Conservation (phyloP, 2,888 invertebrate species). For the Platypus cylindrus region DNA sequence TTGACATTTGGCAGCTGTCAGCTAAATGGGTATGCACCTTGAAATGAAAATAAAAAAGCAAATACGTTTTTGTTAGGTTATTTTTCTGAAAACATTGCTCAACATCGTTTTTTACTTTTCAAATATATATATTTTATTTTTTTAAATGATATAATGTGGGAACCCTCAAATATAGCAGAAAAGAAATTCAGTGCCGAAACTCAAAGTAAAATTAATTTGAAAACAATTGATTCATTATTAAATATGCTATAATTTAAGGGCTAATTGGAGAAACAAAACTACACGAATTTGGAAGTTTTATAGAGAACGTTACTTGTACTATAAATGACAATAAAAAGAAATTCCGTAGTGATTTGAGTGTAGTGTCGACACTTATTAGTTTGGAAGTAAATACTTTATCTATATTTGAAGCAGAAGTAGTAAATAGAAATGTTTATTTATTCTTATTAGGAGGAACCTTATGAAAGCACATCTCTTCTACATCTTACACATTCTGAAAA, state of each 20-base stretch:
- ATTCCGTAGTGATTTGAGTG: slow-evolving; percentile 22
- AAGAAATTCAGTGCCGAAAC: slow-evolving; percentile 34
- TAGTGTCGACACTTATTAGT: slow-evolving; percentile 19
- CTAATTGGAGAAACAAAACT: slow-evolving; percentile 42
- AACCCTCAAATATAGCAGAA: slow-evolving; percentile 28
- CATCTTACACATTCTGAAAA: slow-evolving; percentile 73
- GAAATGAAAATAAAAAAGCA: too few species aligned
- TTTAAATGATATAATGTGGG: slow-evolving; percentile 26
- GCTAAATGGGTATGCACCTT: too few species aligned
- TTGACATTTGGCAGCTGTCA: too few species aligned
- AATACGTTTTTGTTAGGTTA: too few species aligned
- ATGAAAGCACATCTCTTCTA: slow-evolving; percentile 51
- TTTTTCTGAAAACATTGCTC: too few species aligned
- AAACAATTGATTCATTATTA: slow-evolving; percentile 2
- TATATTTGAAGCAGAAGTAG: too few species aligned
- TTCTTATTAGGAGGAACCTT: slow-evolving; percentile 24
- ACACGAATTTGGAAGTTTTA: slow-evolving; percentile 40
- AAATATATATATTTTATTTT: too few species aligned
- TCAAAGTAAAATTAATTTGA: slow-evolving; percentile 26
- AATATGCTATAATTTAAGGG: slow-evolving; percentile 23
- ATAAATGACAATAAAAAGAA: slow-evolving; percentile 28
- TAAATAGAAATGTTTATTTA: too few species aligned
- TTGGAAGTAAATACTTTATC: slow-evolving; percentile 15
- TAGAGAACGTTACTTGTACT: slow-evolving; percentile 35
- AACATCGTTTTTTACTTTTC: too few species aligned